phyloP scores from a whole-genome alignment of 2,888 invertebrate genomes.

The Phasia obesa region DNA sequence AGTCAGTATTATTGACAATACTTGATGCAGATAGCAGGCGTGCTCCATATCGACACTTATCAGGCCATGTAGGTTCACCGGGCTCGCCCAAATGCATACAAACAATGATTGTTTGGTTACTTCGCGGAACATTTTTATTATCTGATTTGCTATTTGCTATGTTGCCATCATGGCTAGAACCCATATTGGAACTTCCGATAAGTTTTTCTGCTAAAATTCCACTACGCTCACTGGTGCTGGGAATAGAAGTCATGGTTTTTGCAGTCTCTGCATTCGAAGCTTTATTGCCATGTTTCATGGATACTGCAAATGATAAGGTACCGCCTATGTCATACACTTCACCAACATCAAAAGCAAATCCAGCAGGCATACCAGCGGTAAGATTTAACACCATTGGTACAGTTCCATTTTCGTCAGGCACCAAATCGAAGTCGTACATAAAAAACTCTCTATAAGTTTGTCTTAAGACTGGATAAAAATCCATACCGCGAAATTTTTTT shows the following conservation, averaged over 20 bases:
- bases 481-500: slow-evolving; percentile 75
- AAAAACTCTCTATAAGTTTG: slow-evolving; percentile 89
- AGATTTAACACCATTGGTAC: slow-evolving; percentile 87
- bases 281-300: slow-evolving; percentile 85
- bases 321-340: slow-evolving; percentile 91
- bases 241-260: slow-evolving; percentile 72
- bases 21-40: slow-evolving; percentile 84
- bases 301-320: slow-evolving; percentile 88
- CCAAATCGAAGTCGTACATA: slow-evolving; percentile 88
- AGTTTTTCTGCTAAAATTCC: slow-evolving; percentile 80
- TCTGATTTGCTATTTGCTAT: slow-evolving; percentile 10
- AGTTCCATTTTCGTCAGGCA: slow-evolving; percentile 86
- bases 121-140: slow-evolving; percentile 72
- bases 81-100: slow-evolving; percentile 85
- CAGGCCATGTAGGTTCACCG: slow-evolving; percentile 85
- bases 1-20: slow-evolving; percentile 86
- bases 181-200: slow-evolving; percentile 72
- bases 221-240: slow-evolving; percentile 73
- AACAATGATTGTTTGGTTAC: slow-evolving; percentile 84
- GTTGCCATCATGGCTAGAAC: slow-evolving; percentile 54
- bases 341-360: slow-evolving; percentile 88
- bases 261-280: slow-evolving; percentile 71
- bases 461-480: slow-evolving; percentile 82
- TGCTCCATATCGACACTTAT: slow-evolving; percentile 85
- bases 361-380: slow-evolving; percentile 85